phyloP scores from a whole-genome alignment of 2,113 vertebrate genomes.

The Burhinus oedicnemus region DNA sequence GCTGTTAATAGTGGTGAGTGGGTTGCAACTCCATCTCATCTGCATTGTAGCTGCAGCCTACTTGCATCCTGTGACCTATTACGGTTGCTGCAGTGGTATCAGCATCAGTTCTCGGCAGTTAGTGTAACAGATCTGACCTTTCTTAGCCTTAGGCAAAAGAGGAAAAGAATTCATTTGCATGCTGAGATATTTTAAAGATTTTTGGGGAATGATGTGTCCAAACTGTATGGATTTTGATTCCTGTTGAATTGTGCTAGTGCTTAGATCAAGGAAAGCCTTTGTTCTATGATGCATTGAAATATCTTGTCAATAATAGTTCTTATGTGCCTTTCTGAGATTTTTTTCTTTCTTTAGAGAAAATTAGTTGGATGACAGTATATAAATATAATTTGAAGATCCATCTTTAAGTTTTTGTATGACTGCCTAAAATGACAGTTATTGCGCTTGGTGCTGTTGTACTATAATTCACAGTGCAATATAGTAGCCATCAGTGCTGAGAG shows the following conservation, averaged over 20 bases:
- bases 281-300: neutral
- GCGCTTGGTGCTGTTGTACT: neutral
- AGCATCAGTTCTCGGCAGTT: neutral
- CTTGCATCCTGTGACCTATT: neutral
- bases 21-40: neutral
- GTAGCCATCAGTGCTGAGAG: neutral
- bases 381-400: neutral
- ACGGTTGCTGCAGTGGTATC: neutral
- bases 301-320: neutral
- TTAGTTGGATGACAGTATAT: neutral
- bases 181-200: neutral
- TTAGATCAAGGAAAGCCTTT: neutral
- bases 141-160: neutral
- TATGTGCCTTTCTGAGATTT: neutral
- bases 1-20: neutral
- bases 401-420: neutral
- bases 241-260: neutral
- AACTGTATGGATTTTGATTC: neutral
- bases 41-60: accelerated
- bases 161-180: neutral
- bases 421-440: neutral
- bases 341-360: neutral
- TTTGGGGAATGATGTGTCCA: neutral
- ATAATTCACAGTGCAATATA: neutral
- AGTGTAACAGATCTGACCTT: neutral